Conservation (phyloP, 1,140 invertebrate species). For the Meteorus sp. region DNA sequence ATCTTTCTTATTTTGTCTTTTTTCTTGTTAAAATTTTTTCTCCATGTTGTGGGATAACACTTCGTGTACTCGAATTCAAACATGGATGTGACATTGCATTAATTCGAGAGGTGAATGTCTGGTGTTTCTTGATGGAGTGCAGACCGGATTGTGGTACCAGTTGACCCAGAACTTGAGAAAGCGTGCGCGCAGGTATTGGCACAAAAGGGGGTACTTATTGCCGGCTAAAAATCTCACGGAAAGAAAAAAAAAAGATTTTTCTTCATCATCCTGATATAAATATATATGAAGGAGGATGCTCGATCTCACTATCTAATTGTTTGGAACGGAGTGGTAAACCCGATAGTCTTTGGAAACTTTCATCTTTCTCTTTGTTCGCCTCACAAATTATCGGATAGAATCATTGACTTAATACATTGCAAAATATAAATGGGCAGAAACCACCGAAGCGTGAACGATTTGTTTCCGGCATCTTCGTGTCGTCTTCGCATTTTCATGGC, state of each 20-base stretch:
- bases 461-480: slow-evolving; percentile 8
- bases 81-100: no score
- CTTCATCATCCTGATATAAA: no score
- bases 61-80: no score
- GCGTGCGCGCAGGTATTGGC: no score
- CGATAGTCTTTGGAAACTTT: no score
- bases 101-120: background rate
- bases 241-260: no score
- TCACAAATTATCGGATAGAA: no score
- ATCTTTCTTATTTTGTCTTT: background rate
- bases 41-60: background rate
- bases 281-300: no score
- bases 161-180: slow-evolving; percentile 55
- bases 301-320: slow-evolving; percentile 50
- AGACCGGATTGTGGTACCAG: slow-evolving; percentile 39
- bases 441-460: slow-evolving; percentile 1
- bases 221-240: no score
- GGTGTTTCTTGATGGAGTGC: slow-evolving; percentile 6
- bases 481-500: background rate
- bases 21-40: background rate
- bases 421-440: background rate
- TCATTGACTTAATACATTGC: no score
- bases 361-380: slow-evolving; percentile 17
- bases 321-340: slow-evolving; percentile 35
- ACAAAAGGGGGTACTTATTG: no score